Conservation (phyloP, 2,888 invertebrate species). For the Ormyrus nitidulus region DNA sequence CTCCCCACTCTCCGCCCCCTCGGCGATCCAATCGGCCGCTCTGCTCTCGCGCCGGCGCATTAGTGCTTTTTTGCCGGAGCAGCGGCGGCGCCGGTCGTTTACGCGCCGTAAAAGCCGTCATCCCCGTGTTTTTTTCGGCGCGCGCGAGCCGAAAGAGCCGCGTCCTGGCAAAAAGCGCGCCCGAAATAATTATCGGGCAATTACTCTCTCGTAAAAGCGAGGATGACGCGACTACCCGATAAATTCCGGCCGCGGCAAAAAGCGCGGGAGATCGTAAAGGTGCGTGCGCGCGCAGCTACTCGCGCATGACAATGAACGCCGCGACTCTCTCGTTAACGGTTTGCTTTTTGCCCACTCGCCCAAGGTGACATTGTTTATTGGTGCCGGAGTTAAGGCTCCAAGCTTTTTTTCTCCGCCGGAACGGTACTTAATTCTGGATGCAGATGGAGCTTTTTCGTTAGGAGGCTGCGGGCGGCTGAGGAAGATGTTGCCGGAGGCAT, state of each 20-base stretch:
- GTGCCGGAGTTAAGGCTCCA: too few species aligned
- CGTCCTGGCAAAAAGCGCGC: neutral
- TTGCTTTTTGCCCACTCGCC: neutral
- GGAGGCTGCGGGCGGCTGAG: too few species aligned
- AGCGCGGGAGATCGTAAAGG: neutral
- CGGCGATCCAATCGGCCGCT: too few species aligned
- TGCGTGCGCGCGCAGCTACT: too few species aligned
- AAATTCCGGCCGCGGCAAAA: neutral
- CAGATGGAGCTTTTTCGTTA: too few species aligned
- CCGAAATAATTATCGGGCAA: constrained; percentile 64
- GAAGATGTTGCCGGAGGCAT: too few species aligned
- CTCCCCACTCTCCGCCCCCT: too few species aligned
- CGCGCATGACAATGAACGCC: constrained; percentile 25
- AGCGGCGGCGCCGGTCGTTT: constrained; percentile 23
- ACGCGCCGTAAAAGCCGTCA: constrained; percentile 32
- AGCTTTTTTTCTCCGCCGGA: too few species aligned
- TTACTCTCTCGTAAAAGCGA: constrained; percentile 68
- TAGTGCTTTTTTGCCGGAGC: too few species aligned
- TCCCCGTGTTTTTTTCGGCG: neutral
- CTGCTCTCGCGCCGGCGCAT: too few species aligned
- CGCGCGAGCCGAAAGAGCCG: too few species aligned
- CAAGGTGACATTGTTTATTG: constrained; percentile 38
- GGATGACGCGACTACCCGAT: neutral
- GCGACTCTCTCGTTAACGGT: constrained; percentile 16
- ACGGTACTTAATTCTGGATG: too few species aligned